Evolutionary conservation across 2,113 vertebrate species (phyloP).

Genomic region (Gasterosteus nipponicus): DNA sequence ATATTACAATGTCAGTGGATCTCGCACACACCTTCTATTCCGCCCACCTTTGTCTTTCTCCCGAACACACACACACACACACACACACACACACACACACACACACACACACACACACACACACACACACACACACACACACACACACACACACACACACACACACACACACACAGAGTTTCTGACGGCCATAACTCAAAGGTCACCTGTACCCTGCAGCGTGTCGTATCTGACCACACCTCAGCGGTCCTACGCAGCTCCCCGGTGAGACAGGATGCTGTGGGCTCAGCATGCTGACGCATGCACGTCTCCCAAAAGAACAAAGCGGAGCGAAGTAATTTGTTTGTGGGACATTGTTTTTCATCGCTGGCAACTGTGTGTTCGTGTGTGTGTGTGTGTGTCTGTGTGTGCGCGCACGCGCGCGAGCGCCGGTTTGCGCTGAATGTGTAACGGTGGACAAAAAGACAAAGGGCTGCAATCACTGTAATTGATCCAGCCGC

Average conservation of each 20-base stretch:
- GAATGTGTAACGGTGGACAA: constrained; percentile 3
- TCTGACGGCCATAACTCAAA: constrained; percentile 68
- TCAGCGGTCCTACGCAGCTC: constrained; percentile 72
- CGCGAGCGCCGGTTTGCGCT: neutral
- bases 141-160: constrained; percentile 3
- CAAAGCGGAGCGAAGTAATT: constrained; percentile 61
- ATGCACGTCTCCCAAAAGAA: constrained; percentile 62
- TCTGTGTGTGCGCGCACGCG: neutral
- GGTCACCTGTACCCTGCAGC: constrained; percentile 70
- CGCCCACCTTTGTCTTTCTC: constrained; percentile 25
- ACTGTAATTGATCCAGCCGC: constrained; percentile 35
- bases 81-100: neutral
- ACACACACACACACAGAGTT: constrained; percentile 15
- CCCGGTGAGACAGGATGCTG: constrained; percentile 74
- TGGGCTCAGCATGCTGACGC: constrained; percentile 77
- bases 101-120: constrained; percentile 10
- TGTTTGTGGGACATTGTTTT: constrained; percentile 71
- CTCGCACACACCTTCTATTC: constrained; percentile 43
- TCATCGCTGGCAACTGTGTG: constrained; percentile 46
- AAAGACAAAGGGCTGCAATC: constrained; percentile 36
- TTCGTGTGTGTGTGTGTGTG: constrained; percentile 13
- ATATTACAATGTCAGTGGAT: constrained; percentile 60
- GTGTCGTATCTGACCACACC: constrained; percentile 73
- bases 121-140: neutral
- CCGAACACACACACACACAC: neutral